These are phyloP conservation scores for Periparus ater DNA, from an alignment of 2,797 vertebrate genomes.

Conservation along the genomic window DNA sequence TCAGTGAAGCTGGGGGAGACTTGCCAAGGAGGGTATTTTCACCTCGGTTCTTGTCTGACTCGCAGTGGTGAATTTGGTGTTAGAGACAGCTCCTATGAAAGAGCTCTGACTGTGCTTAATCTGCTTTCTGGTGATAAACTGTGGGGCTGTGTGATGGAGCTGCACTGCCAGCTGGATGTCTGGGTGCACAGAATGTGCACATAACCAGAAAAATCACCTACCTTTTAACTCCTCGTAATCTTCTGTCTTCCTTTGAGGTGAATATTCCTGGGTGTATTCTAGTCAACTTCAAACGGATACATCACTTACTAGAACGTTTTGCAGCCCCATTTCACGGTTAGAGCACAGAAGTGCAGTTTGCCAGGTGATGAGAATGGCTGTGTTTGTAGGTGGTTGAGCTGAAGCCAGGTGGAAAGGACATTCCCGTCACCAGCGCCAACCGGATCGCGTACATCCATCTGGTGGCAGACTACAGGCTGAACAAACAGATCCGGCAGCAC, in stretches of 20 bases:
- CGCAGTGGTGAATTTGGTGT: not conserved
- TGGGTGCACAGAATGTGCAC: not conserved
- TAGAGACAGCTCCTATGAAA: not conserved
- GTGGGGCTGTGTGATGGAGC: fast-evolving
- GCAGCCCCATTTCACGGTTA: fast-evolving
- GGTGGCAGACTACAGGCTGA: constrained; percentile 94
- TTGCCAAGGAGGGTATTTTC: not conserved
- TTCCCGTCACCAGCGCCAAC: constrained; percentile 93
- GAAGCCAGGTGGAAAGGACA: constrained; percentile 92
- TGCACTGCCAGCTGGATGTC: not conserved
- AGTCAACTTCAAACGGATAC: not conserved
- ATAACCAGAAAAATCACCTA: not conserved
- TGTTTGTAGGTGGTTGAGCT: constrained; percentile 90
- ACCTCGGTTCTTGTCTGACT: not conserved
- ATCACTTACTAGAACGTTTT: not conserved
- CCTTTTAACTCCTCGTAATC: not conserved
- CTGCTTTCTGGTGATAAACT: not conserved
- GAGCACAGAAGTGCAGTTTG: not conserved
- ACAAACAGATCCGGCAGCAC: constrained; percentile 94
- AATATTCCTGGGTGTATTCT: not conserved
- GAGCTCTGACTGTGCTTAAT: not conserved
- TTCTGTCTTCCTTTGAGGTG: not conserved
- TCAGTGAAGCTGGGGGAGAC: not conserved
- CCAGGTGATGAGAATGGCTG: not conserved
- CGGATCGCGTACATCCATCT: constrained; percentile 96